Evolutionary conservation across 2,797 vertebrate genomes (phyloP).

Genomic region (Orestias chungarensis): DNA sequence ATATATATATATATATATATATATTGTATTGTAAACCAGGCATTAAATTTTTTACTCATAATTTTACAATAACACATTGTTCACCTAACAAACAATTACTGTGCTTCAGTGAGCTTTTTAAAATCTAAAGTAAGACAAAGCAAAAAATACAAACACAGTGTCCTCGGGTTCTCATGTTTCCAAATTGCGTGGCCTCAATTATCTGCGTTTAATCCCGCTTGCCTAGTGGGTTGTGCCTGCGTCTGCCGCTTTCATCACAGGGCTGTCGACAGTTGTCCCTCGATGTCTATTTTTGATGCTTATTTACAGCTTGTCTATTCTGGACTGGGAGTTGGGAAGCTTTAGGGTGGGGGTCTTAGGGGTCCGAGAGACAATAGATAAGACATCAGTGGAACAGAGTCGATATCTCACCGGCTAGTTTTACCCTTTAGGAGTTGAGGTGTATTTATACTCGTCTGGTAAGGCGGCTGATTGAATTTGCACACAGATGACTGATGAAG

Average conservation of each 20-base stretch:
- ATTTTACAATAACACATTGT: slow-evolving; percentile 11
- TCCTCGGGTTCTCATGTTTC: slow-evolving; percentile 81
- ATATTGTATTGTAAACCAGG: neutral
- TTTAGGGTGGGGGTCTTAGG: slow-evolving; percentile 8
- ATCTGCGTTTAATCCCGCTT: slow-evolving; percentile 87
- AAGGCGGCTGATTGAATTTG: slow-evolving; percentile 69
- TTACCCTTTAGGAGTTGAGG: slow-evolving; percentile 62
- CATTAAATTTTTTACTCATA: neutral
- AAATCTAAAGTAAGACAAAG: slow-evolving; percentile 10
- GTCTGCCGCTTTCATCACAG: slow-evolving; percentile 85
- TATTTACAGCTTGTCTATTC: slow-evolving; percentile 84
- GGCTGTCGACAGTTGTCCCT: slow-evolving; percentile 90
- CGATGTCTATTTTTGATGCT: slow-evolving; percentile 89
- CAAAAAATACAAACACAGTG: slow-evolving; percentile 51
- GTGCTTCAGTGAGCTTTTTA: slow-evolving; percentile 8
- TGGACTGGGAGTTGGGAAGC: slow-evolving; percentile 62
- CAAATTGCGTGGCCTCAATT: slow-evolving; percentile 87
- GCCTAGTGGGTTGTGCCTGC: slow-evolving; percentile 82
- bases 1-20: too few species aligned
- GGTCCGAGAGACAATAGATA: slow-evolving; percentile 81
- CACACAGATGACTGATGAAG: slow-evolving; percentile 64
- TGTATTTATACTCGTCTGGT: slow-evolving; percentile 75
- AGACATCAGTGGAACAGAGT: slow-evolving; percentile 58
- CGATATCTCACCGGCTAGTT: slow-evolving; percentile 61
- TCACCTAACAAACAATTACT: slow-evolving; percentile 3